Conservation (phyloP, 2,113 vertebrate species). For the Atractosteus spatula region DNA sequence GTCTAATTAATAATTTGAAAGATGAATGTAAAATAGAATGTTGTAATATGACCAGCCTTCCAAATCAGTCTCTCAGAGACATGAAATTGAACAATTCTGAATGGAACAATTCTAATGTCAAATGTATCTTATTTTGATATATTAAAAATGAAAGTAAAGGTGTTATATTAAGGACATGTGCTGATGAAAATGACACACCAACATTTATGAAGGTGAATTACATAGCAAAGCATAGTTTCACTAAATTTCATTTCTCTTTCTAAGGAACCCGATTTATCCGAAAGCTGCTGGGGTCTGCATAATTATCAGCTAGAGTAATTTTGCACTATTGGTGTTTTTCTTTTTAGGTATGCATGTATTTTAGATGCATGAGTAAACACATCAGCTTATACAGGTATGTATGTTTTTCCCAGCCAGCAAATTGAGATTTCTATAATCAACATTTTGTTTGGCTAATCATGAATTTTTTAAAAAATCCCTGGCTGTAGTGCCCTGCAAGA, state of each 20-base stretch:
- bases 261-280: conserved; percentile 41
- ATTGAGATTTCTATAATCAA: conserved; percentile 48
- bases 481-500: neutral
- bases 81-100: too few relatives aligned
- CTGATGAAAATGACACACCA: conserved; percentile 10
- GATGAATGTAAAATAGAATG: too few relatives aligned
- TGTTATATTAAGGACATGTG: conserved; percentile 3
- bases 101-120: too few relatives aligned
- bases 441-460: conserved; percentile 49
- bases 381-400: conserved; percentile 34
- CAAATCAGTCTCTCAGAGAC: too few relatives aligned
- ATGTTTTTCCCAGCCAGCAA: conserved; percentile 29
- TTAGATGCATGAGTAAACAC: conserved; percentile 34
- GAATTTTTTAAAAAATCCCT: conserved; percentile 6
- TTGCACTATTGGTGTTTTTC: conserved; percentile 35
- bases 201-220: conserved; percentile 13
- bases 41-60: too few relatives aligned
- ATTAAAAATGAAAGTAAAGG: neutral
- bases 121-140: too few relatives aligned
- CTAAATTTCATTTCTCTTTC: conserved; percentile 34
- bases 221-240: conserved; percentile 23
- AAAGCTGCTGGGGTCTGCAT: conserved; percentile 56
- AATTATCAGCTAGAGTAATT: conserved; percentile 43
- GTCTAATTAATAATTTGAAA: too few relatives aligned
- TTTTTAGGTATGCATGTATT: neutral